phyloP scores from a whole-genome alignment of 2,797 vertebrate genomes.

The Premnoplex brunnescens region DNA sequence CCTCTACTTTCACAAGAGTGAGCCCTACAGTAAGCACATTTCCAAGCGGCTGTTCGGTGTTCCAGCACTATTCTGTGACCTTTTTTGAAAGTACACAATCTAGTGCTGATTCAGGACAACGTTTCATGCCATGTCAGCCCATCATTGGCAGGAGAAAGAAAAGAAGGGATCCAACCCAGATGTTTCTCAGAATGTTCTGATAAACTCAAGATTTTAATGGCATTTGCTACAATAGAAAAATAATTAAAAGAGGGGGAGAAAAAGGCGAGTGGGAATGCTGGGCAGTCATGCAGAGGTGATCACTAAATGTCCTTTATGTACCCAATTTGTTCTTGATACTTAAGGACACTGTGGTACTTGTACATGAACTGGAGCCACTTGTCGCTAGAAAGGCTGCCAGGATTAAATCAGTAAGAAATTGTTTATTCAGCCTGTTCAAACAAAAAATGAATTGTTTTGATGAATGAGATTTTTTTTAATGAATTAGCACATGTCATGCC shows the following conservation, averaged over 20 bases:
- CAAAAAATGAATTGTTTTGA: constrained; percentile 79
- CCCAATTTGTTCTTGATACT: constrained; percentile 57
- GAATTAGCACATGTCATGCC: constrained; percentile 73
- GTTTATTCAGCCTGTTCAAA: constrained; percentile 76
- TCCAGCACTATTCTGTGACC: constrained; percentile 49
- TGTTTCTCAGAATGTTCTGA: constrained; percentile 41
- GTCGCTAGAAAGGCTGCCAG: constrained; percentile 64
- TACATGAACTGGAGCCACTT: constrained; percentile 65
- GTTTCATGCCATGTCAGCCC: constrained; percentile 16
- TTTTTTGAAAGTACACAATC: constrained; percentile 50
- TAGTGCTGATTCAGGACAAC: constrained; percentile 46
- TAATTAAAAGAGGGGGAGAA: constrained; percentile 10
- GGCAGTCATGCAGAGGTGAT: constrained; percentile 56
- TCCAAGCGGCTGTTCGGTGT: background rate
- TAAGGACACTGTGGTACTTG: constrained; percentile 67
- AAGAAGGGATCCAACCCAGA: constrained; percentile 42
- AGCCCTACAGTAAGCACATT: background rate
- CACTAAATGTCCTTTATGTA: constrained; percentile 58
- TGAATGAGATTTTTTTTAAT: constrained; percentile 76
- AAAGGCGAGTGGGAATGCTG: constrained; percentile 1
- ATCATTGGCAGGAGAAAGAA: constrained; percentile 48
- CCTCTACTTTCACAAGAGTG: background rate
- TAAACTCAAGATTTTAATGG: constrained; percentile 50
- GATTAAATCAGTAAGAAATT: constrained; percentile 73
- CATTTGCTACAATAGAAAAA: constrained; percentile 47